Conservation (phyloP, 2,888 invertebrate genomes). For the Macrophya annulata region DNA sequence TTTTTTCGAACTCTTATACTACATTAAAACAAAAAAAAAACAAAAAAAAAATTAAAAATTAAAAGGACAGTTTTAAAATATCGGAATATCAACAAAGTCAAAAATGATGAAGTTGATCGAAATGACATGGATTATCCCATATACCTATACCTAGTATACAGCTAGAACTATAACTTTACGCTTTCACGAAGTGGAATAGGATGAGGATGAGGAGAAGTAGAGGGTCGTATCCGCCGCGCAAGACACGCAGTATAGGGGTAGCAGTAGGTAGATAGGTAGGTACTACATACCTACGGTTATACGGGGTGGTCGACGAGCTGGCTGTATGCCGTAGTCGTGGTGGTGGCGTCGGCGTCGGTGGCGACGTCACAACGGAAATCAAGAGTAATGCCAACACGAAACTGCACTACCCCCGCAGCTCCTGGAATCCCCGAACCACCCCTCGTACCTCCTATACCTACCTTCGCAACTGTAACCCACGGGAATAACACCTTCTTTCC, state of each 20-base stretch:
- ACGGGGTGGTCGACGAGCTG: background rate
- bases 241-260: background rate
- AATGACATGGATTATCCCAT: no score
- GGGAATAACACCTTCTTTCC: constrained; percentile 33
- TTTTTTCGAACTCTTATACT: no score
- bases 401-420: constrained; percentile 82
- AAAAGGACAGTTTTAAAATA: no score
- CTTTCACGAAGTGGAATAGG: background rate
- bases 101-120: no score
- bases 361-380: constrained; percentile 82
- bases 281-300: background rate
- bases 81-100: no score
- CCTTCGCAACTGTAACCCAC: constrained; percentile 6
- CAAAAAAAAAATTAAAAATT: no score
- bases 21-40: no score
- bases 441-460: constrained; percentile 36
- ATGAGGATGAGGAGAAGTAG: background rate
- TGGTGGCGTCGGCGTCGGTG: constrained; percentile 15
- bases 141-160: no score
- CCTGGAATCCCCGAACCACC: constrained; percentile 70
- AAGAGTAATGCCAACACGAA: constrained; percentile 86
- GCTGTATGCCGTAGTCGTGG: constrained; percentile 66
- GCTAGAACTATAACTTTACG: background rate
- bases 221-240: background rate
- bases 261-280: background rate